Conservation (phyloP, 2,888 invertebrate genomes). For the Eumacrocentrus americanus region DNA sequence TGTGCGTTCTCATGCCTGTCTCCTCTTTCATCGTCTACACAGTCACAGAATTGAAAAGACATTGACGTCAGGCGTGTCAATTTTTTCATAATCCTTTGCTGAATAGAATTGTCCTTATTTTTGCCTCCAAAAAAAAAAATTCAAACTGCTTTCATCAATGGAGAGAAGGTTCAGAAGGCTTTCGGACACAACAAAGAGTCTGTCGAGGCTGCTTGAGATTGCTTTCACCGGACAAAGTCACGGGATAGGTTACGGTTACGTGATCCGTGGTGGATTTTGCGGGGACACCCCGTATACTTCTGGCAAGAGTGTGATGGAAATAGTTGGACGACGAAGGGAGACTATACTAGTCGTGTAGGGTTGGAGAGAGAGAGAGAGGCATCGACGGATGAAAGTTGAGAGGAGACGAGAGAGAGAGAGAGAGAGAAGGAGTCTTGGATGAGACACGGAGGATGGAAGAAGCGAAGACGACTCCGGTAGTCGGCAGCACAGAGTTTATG, state of each 20-base stretch:
- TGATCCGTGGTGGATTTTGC: slow-evolving; percentile 27
- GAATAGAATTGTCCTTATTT: too few relatives aligned
- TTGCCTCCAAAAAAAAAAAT: too few relatives aligned
- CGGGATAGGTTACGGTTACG: too few relatives aligned
- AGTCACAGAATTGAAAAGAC: neutral
- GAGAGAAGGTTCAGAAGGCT: too few relatives aligned
- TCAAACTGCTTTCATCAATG: too few relatives aligned
- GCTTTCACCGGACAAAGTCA: too few relatives aligned
- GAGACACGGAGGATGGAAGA: slow-evolving; percentile 23
- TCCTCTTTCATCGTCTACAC: neutral
- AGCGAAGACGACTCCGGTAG: slow-evolving; percentile 18
- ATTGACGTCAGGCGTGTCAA: neutral
- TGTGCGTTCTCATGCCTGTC: slow-evolving; percentile 7
- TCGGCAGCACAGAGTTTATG: slow-evolving; percentile 52
- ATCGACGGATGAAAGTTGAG: slow-evolving; percentile 18
- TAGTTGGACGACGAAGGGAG: slow-evolving; percentile 12
- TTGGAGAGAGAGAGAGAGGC: slow-evolving; percentile 9
- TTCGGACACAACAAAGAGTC: too few relatives aligned
- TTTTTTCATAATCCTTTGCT: neutral
- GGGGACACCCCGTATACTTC: slow-evolving; percentile 26
- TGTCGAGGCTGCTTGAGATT: too few relatives aligned
- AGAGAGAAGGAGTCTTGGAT: slow-evolving; percentile 17
- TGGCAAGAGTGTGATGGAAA: slow-evolving; percentile 17
- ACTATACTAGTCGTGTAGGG: slow-evolving; percentile 24
- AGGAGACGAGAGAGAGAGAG: slow-evolving; percentile 21